A percentile compares a stretch with the other conserved stretches of the same genome.
Evolutionary conservation across 2,888 invertebrate species (phyloP).

Genomic region (Branchellion lobata): DNA sequence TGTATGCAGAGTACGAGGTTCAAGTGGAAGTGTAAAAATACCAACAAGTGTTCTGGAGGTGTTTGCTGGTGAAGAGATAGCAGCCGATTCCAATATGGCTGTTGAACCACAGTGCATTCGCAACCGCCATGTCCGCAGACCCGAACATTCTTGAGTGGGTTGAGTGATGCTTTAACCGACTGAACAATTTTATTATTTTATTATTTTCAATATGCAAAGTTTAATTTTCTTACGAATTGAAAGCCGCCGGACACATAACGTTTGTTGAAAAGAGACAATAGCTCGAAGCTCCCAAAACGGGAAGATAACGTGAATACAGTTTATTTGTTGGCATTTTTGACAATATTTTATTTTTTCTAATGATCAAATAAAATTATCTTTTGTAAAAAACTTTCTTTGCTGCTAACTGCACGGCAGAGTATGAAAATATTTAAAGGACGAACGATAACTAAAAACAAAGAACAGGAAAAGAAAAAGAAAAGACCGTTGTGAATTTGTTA

Average conservation of each 20-base stretch:
- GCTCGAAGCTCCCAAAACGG: slow-evolving; percentile 54
- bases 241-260: slow-evolving; percentile 55
- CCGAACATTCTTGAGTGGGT: slow-evolving; percentile 59
- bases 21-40: too few species aligned
- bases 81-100: slow-evolving; percentile 79
- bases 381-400: too few species aligned
- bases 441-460: too few species aligned
- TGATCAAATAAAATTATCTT: too few species aligned
- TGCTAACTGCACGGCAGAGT: too few species aligned
- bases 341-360: too few species aligned
- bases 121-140: slow-evolving; percentile 57
- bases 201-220: too few species aligned
- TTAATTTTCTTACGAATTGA: slow-evolving; percentile 53
- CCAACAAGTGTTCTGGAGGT: slow-evolving; percentile 58
- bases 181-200: not conserved
- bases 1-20: not conserved
- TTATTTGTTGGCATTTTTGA: slow-evolving; percentile 6
- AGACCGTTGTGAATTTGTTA: too few species aligned
- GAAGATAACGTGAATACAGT: slow-evolving; percentile 49
- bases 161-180: too few species aligned
- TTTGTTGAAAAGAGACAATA: slow-evolving; percentile 56
- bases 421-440: too few species aligned
- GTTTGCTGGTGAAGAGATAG: slow-evolving; percentile 79
- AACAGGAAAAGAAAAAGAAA: too few species aligned
- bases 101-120: slow-evolving; percentile 76